These are phyloP conservation scores for Clepsis dumicolana DNA, from an alignment of 2,888 invertebrate genomes.

Conservation along the genomic window DNA sequence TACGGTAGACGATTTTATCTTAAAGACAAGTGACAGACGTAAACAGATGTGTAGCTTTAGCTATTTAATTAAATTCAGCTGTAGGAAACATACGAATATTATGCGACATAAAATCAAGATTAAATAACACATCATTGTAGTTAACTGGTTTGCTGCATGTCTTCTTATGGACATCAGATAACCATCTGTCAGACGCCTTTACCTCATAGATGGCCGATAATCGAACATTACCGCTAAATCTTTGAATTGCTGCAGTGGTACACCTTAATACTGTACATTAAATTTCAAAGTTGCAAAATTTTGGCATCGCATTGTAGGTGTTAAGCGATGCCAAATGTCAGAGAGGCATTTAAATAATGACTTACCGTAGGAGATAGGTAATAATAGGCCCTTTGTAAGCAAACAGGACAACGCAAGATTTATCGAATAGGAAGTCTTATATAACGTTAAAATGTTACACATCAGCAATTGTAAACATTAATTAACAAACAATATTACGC, in stretches of 20 bases:
- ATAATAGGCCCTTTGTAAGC: constrained; percentile 52
- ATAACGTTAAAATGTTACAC: constrained; percentile 42
- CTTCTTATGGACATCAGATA: constrained; percentile 58
- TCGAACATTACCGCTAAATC: constrained; percentile 17
- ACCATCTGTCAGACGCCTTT: constrained; percentile 55
- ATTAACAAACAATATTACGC: constrained; percentile 13
- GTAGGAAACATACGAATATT: neutral
- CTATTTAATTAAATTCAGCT: neutral
- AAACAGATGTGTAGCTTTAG: neutral
- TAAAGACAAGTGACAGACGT: neutral
- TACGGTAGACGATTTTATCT: constrained; percentile 13
- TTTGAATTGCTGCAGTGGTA: constrained; percentile 6
- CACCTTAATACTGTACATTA: constrained; percentile 23
- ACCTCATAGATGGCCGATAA: constrained; percentile 33
- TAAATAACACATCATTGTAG: constrained; percentile 55
- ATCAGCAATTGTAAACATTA: neutral
- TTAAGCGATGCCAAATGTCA: constrained; percentile 62
- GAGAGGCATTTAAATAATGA: constrained; percentile 59
- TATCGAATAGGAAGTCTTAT: constrained; percentile 61
- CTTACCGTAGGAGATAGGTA: constrained; percentile 57
- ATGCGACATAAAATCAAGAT: constrained; percentile 23
- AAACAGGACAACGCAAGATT: constrained; percentile 56
- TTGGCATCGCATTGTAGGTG: constrained; percentile 45
- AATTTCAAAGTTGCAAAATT: constrained; percentile 15
- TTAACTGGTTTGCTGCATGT: constrained; percentile 52